Percentiles rank a stretch among this genome's conserved stretches.
phyloP scores from a whole-genome alignment of 2,113 vertebrate genomes.

The Tragelaphus strepsiceros region DNA sequence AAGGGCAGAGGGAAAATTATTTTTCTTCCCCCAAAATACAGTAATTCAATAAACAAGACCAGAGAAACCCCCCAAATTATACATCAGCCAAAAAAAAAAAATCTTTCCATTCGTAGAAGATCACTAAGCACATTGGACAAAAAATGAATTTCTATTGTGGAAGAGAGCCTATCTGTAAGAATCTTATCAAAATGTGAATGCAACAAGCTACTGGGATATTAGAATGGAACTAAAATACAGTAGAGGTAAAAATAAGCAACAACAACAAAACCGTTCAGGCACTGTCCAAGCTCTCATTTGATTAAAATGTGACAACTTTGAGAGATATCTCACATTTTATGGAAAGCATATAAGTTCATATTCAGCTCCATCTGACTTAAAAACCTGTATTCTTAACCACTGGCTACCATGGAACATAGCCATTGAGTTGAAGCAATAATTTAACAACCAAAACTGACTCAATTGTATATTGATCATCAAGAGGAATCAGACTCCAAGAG shows the following conservation, averaged over 20 bases:
- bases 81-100: background rate
- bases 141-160: background rate
- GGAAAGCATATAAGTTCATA: background rate
- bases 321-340: background rate
- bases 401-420: background rate
- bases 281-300: background rate
- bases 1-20: background rate
- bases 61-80: background rate
- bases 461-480: background rate
- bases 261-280: background rate
- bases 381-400: background rate
- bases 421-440: background rate
- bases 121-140: background rate
- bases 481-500: background rate
- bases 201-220: background rate
- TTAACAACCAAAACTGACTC: background rate
- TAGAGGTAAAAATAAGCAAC: background rate
- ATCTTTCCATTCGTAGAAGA: background rate
- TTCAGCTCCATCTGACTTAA: background rate
- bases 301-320: background rate
- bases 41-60: background rate
- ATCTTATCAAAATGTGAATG: background rate
- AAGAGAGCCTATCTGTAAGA: background rate
- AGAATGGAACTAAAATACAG: background rate
- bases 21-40: background rate